Base-by-base conservation (phyloP, 2,797 vertebrate species). In the Miichthys miiuy region DNA sequence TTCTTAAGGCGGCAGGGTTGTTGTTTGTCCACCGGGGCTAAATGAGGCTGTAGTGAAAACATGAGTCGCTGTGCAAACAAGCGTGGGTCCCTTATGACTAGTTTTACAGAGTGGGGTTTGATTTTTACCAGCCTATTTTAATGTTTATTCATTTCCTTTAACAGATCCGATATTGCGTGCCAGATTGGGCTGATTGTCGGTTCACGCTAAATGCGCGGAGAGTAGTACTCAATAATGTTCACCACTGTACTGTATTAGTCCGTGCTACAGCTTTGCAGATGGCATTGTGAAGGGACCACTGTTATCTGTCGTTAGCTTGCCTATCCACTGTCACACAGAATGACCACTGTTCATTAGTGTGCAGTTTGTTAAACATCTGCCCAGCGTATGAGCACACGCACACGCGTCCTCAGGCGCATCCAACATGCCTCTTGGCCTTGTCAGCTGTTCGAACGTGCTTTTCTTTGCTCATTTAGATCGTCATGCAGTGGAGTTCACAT, bases 1-100 rank as follows among this genome's bases (percentile, higher is more conserved):
- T 93, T 91, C 86, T 93, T 89, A 90, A 90, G 91, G 89, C 88
- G 88, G 92, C 88, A 78, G 70, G 91, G 93, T 94, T 83, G 82
- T 77, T 87, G 87, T 86, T 83, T 58, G 86, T 93, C 89, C 86
- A 83, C 79, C 62, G 77, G 82, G 81, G 82, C 93, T 91, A 84
- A 93, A 91, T 86, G 87, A 83, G 85, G 85, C 86, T 79, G 84
- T 47, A 84, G 83, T 68, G 86, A 82, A 88, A 93, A 89, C 85
- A 89, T 2, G 79, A 85, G 72, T 82, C 30, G 67, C 83, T 82
- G 81, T 80, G 81, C 82, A 88, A 88, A 89, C 85, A 90, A 85
- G 88, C 88, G 34, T 65, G 68, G 50, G 52, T 86, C 88, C 80
- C 85, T 81, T 50, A 80, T 85, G 91, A 63, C 77, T 46, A 68